Conservation (phyloP, 2,113 vertebrate species). For the Phocoena phocoena region DNA sequence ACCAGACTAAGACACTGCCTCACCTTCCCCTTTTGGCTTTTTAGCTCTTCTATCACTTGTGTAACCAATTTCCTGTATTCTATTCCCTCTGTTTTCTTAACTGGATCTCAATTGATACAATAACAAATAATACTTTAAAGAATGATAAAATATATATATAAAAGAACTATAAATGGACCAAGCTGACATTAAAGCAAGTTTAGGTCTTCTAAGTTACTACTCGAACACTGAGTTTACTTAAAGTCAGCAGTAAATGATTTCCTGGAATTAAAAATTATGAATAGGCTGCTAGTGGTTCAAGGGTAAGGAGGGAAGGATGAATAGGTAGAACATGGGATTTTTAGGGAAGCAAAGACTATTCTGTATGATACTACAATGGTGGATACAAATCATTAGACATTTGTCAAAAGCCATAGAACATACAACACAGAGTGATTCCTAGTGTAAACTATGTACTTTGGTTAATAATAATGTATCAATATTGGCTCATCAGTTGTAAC, state of each 20-base stretch:
- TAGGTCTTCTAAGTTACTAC: background rate
- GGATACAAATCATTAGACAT: background rate
- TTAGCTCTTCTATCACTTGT: background rate
- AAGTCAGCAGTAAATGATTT: conserved; percentile 38
- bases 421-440: background rate
- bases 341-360: conserved; percentile 18
- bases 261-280: conserved; percentile 24
- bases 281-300: background rate
- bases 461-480: background rate
- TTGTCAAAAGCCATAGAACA: background rate
- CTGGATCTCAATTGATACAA: background rate
- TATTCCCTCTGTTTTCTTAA: background rate
- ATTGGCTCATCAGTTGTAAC: background rate
- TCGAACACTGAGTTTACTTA: background rate
- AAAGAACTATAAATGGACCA: conserved; percentile 19
- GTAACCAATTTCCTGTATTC: background rate
- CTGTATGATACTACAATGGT: background rate
- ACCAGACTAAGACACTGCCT: background rate
- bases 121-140: background rate
- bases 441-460: background rate
- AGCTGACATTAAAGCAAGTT: conserved; percentile 31
- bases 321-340: background rate
- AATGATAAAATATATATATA: background rate
- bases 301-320: background rate
- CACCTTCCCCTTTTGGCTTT: background rate